phyloP scores from a whole-genome alignment of 2,888 invertebrate species.

The Oscheius sp. region DNA sequence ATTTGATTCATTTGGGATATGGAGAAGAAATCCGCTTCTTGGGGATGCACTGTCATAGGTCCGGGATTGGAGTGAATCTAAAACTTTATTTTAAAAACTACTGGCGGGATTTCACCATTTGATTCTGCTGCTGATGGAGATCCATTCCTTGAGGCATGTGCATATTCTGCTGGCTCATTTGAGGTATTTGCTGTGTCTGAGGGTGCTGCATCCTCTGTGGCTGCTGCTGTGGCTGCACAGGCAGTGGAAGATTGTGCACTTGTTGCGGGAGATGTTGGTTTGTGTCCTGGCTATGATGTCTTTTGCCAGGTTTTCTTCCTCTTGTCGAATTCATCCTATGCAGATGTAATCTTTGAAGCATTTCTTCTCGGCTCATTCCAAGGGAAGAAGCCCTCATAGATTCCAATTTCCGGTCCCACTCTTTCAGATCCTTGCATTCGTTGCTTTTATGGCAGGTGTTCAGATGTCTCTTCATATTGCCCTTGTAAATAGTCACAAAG shows the following conservation, averaged over 20 bases:
- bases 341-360: slow-evolving; percentile 51
- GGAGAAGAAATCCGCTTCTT: slow-evolving; percentile 1
- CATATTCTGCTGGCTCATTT: background rate
- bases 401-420: slow-evolving; percentile 57
- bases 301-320: slow-evolving; percentile 53
- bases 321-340: slow-evolving; percentile 62
- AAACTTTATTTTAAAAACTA: background rate
- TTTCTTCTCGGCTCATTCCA: slow-evolving; percentile 55
- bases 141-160: background rate
- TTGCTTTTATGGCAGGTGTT: slow-evolving; percentile 60
- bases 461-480: slow-evolving; percentile 72
- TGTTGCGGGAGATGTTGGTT: background rate
- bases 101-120: slow-evolving; percentile 16
- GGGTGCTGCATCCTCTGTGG: slow-evolving; percentile 3
- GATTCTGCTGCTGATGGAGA: slow-evolving; percentile 17
- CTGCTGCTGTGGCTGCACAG: background rate
- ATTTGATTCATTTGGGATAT: slow-evolving; percentile 15
- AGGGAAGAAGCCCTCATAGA: slow-evolving; percentile 59
- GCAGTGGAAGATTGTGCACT: slow-evolving; percentile 6
- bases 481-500: slow-evolving; percentile 70
- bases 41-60: background rate
- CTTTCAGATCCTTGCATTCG: slow-evolving; percentile 55
- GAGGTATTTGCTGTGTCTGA: slow-evolving; percentile 5
- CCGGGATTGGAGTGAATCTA: background rate
- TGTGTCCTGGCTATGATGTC: background rate